Conservation (phyloP, 1,140 invertebrate species). For the Drosophila suzukii region DNA sequence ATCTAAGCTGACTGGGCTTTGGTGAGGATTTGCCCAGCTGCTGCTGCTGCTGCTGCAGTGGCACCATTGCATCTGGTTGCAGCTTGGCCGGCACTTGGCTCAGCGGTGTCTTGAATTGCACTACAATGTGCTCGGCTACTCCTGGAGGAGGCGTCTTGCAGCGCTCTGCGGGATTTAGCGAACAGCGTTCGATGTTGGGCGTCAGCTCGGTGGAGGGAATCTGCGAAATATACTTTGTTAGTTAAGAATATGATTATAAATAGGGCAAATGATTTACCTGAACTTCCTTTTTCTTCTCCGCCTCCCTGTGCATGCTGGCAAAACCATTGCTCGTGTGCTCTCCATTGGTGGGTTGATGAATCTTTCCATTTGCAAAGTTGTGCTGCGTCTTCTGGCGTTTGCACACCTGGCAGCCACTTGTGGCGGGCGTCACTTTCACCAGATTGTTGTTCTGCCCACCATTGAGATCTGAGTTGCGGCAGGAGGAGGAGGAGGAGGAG, state of each 20-base stretch:
- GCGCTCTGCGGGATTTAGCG: conserved; percentile 40
- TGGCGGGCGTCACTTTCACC: conserved; percentile 26
- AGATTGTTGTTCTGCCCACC: conserved; percentile 58
- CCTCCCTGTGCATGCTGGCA: conserved; percentile 25
- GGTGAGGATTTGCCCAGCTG: conserved; percentile 17
- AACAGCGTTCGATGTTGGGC: conserved; percentile 71
- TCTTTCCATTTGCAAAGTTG: conserved; percentile 44
- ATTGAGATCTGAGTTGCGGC: conserved; percentile 27
- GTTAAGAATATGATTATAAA: no score
- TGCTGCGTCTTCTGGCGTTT: conserved; percentile 84
- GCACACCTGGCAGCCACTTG: conserved; percentile 75
- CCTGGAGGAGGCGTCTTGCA: conserved; percentile 58
- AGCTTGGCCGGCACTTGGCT: conserved; percentile 59
- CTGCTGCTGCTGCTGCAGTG: conserved; percentile 23
- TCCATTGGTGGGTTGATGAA: conserved; percentile 9
- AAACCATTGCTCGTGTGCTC: conserved; percentile 16
- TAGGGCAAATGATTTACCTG: background rate
- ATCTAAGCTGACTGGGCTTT: conserved; percentile 57
- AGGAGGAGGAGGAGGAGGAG: background rate
- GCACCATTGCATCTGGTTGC: conserved; percentile 52
- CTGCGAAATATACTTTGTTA: conserved; percentile 5
- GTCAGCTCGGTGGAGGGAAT: conserved; percentile 67
- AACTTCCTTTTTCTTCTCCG: conserved; percentile 10
- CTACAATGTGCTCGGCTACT: conserved; percentile 50
- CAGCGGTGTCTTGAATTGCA: conserved; percentile 76